phyloP scores from a whole-genome alignment of 2,113 vertebrate genomes.

The Erinaceus europaeus region DNA sequence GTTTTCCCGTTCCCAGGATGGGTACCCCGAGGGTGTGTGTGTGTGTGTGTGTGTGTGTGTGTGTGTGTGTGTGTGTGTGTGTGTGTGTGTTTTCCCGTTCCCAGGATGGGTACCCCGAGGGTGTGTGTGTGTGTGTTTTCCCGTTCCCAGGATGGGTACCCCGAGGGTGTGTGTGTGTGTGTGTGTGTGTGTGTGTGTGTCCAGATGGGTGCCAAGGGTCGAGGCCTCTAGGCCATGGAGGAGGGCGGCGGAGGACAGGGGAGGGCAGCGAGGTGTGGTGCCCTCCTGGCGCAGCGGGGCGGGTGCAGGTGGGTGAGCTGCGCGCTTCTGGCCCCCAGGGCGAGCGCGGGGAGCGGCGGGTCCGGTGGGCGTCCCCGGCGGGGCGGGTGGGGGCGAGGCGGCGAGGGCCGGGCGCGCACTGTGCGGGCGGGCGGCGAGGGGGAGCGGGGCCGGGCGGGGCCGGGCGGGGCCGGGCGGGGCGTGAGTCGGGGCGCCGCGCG shows the following conservation, averaged over 20 bases:
- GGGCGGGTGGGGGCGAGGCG: not conserved
- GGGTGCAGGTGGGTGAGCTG: not conserved
- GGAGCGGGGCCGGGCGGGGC: not conserved
- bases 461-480: conserved; percentile 25
- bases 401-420: not conserved
- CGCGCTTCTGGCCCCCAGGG: not conserved
- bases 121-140: no score
- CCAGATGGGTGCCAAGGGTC: not conserved
- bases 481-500: not conserved
- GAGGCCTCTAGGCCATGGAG: not conserved
- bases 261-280: not conserved
- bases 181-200: no score
- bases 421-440: not conserved
- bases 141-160: no score
- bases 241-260: not conserved
- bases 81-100: no score
- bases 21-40: no score
- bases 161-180: no score
- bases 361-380: not conserved
- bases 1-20: no score
- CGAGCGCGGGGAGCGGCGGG: not conserved
- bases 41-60: no score
- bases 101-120: no score
- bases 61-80: no score
- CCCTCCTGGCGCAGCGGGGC: not conserved